Percentiles rank a stretch among this genome's conserved stretches.
phyloP scores from a whole-genome alignment of 2,797 vertebrate genomes.

The Eospalax fontanierii region DNA sequence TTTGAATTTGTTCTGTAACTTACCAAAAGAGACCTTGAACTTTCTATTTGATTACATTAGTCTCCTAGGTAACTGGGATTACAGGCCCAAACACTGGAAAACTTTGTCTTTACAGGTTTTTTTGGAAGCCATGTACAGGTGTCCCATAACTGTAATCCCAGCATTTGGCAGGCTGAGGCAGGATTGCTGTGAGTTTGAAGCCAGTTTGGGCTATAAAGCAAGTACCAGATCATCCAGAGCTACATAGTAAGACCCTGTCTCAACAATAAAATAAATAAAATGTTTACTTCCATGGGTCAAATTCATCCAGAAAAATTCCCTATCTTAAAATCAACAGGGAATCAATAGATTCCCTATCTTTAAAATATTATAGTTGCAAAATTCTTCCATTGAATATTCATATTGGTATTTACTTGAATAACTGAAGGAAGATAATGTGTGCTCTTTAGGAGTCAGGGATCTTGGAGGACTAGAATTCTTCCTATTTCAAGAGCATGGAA shows the following conservation, averaged over 20 bases:
- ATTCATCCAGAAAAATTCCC: neutral
- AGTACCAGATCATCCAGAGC: neutral
- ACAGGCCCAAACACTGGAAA: neutral
- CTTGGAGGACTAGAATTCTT: neutral
- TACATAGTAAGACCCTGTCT: neutral
- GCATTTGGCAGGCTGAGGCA: too few relatives aligned
- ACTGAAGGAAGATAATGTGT: neutral
- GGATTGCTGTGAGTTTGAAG: neutral
- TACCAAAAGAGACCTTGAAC: neutral
- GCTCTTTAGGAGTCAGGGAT: neutral
- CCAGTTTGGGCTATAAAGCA: neutral
- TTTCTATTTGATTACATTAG: neutral
- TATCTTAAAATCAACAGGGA: neutral
- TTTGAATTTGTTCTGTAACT: neutral
- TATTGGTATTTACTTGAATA: neutral
- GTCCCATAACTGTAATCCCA: neutral
- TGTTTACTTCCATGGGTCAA: neutral
- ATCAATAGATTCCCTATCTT: neutral
- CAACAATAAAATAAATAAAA: neutral
- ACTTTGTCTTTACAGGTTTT: neutral
- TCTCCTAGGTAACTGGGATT: neutral
- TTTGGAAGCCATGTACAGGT: neutral
- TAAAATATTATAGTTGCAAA: neutral
- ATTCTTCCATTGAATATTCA: neutral
- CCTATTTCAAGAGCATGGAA: neutral